These are phyloP conservation scores for Aphelinus atriplicis DNA, from an alignment of 1,140 invertebrate genomes.

Conservation along the genomic window DNA sequence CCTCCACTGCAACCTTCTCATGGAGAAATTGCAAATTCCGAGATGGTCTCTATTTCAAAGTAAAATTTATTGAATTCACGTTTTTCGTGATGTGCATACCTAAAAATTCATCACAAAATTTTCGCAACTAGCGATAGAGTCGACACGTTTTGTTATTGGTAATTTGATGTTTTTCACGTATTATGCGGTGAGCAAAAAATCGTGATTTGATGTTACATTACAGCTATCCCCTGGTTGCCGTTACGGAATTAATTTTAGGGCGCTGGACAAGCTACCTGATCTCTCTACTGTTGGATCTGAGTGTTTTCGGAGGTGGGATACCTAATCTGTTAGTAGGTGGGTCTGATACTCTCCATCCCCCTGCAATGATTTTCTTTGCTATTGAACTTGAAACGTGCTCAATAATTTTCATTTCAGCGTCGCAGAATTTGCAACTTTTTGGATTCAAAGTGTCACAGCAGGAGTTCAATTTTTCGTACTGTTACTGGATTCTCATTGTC, in stretches of 20 bases:
- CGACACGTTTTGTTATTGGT: no score
- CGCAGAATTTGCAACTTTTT: slow-evolving; percentile 79
- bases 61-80: no score
- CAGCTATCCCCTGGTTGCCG: slow-evolving; percentile 80
- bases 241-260: slow-evolving; percentile 78
- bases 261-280: slow-evolving; percentile 68
- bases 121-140: no score
- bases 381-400: slow-evolving; percentile 7
- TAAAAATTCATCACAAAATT: no score
- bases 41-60: no score
- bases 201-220: background rate
- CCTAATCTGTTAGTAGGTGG: slow-evolving; percentile 81
- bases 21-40: no score
- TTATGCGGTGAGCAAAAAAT: slow-evolving; percentile 14
- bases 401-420: slow-evolving; percentile 64
- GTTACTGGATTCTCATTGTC: slow-evolving; percentile 79
- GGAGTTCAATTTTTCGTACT: slow-evolving; percentile 75
- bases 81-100: no score
- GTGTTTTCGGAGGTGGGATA: slow-evolving; percentile 78
- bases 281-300: slow-evolving; percentile 75
- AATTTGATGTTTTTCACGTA: background rate
- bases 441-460: slow-evolving; percentile 73
- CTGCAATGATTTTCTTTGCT: background rate
- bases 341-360: slow-evolving; percentile 35
- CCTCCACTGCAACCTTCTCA: no score